phyloP scores from a whole-genome alignment of 2,113 vertebrate species.

The Hippopotamus amphibius region DNA sequence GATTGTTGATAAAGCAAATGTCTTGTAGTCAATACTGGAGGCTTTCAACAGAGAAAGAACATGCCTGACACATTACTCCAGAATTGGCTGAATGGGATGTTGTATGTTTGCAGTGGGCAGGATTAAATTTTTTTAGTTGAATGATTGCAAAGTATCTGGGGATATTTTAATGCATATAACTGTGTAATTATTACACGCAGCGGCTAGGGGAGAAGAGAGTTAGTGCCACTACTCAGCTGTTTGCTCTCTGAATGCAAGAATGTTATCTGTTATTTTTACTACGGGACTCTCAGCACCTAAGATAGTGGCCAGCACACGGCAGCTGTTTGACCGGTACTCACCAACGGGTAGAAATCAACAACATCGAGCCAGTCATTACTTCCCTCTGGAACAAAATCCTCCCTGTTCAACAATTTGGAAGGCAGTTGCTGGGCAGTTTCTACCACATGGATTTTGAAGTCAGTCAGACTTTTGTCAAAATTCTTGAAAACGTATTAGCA shows the following conservation, averaged over 20 bases:
- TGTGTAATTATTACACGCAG: background rate
- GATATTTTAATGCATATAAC: too few relatives aligned
- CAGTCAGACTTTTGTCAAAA: background rate
- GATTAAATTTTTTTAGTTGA: background rate
- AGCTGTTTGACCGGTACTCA: background rate
- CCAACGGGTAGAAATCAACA: background rate
- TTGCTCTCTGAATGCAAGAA: background rate
- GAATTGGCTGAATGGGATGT: background rate
- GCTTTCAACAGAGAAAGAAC: background rate
- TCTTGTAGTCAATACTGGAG: background rate
- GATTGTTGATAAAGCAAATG: background rate
- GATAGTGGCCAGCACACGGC: accelerated
- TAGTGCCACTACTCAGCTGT: accelerated
- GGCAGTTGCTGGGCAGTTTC: background rate
- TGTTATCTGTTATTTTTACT: accelerated
- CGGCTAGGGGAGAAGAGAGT: accelerated
- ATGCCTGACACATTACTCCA: too few relatives aligned
- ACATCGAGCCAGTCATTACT: too few relatives aligned
- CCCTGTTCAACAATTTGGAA: background rate
- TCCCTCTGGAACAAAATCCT: background rate
- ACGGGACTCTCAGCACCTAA: background rate
- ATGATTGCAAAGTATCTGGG: background rate
- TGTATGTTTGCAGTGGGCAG: too few relatives aligned
- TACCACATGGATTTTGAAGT: background rate
- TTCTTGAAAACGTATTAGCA: background rate